Percentiles rank a stretch among this genome's conserved stretches.
Evolutionary conservation across 2,797 vertebrate species (phyloP).

Genomic region (Urosaurus nigricauda): DNA sequence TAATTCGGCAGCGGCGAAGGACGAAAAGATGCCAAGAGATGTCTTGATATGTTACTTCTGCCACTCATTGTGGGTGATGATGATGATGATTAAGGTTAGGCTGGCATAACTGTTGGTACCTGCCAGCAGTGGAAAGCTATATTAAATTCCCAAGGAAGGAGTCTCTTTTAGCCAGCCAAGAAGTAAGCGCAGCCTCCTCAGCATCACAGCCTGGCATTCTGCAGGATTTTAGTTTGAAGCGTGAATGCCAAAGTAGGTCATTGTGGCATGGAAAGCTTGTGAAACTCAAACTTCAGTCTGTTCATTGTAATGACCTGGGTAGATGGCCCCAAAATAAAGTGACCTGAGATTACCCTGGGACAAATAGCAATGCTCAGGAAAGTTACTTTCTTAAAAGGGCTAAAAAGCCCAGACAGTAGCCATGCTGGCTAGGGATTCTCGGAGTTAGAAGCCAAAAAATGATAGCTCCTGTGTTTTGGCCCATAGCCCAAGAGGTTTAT

Average conservation of each 20-base stretch:
- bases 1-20: too few species aligned
- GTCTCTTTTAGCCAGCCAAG: background rate
- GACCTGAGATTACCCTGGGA: background rate
- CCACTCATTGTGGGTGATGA: background rate
- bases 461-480: background rate
- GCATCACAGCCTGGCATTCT: background rate
- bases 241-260: slow-evolving; percentile 51
- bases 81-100: background rate
- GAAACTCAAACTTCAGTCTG: background rate
- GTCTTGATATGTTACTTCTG: too few species aligned
- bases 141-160: background rate
- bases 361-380: background rate
- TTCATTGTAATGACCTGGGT: slow-evolving; percentile 1
- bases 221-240: slow-evolving; percentile 37
- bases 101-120: background rate
- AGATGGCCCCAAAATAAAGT: background rate
- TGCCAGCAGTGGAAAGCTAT: too few species aligned
- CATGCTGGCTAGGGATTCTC: background rate
- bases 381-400: background rate
- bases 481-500: background rate
- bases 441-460: background rate
- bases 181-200: background rate
- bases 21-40: too few species aligned
- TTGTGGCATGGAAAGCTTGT: slow-evolving; percentile 38
- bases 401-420: background rate